These are phyloP conservation scores for Koerneria pararmatus DNA, from an alignment of 2,888 invertebrate species.

Conservation along the genomic window DNA sequence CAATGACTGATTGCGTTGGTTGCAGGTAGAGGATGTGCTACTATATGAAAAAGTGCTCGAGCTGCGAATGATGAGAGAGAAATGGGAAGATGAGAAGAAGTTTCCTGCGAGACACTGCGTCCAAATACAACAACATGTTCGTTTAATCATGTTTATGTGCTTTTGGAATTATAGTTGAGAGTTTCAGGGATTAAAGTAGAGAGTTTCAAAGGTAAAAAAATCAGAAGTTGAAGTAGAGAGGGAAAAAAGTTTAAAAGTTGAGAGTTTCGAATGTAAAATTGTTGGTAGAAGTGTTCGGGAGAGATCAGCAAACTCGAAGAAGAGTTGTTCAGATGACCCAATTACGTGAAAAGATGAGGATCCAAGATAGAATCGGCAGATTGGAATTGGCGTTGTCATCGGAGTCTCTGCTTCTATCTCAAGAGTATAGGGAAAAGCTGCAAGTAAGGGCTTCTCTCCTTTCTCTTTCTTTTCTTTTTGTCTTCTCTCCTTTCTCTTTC, in stretches of 20 bases:
- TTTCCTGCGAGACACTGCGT: slow-evolving; percentile 70
- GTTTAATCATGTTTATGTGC: slow-evolving; percentile 32
- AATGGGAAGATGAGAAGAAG: slow-evolving; percentile 14
- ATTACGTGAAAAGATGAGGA: slow-evolving; percentile 49
- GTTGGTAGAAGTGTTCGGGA: too few relatives aligned
- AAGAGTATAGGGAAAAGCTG: slow-evolving; percentile 78
- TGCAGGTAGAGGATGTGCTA: slow-evolving; percentile 25
- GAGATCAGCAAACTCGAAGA: too few relatives aligned
- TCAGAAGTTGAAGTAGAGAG: neutral
- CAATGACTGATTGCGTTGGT: neutral
- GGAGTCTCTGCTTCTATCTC: slow-evolving; percentile 79
- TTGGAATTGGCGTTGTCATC: slow-evolving; percentile 77
- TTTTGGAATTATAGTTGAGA: neutral
- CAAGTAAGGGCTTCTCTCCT: too few relatives aligned
- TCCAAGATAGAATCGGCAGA: slow-evolving; percentile 68
- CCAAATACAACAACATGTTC: slow-evolving; percentile 71
- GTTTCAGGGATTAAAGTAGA: neutral
- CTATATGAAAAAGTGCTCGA: slow-evolving; percentile 24
- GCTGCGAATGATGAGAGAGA: slow-evolving; percentile 21
- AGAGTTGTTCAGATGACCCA: neutral
- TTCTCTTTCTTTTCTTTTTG: too few relatives aligned
- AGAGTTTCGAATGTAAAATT: neutral
- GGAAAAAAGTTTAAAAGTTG: neutral
- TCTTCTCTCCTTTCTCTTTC: too few relatives aligned
- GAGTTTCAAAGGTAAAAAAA: neutral